Base-by-base conservation (phyloP, 2,888 invertebrate species). In the Deilephila elpenor region DNA sequence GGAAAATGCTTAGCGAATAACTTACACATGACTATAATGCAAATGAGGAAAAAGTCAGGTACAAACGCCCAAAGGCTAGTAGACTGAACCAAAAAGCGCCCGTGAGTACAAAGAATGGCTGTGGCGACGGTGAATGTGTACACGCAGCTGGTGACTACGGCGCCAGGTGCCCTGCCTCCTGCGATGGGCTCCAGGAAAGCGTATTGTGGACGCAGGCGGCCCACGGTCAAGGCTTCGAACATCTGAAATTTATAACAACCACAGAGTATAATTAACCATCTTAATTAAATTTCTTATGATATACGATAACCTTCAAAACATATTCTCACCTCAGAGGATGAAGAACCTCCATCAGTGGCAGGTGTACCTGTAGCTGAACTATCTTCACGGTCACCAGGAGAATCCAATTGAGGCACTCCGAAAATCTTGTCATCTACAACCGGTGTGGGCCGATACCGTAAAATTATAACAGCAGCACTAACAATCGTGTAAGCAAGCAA, bases 401-500 rank as follows among this genome's bases (percentile, higher is more conserved):
- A 95, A 72, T 95, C 95, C 75, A 95, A 83, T 62, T 95, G 95
- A 71, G 95, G 95, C 14, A 86, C 79, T 19, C 90, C 91, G 73
- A 94, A 92, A 75, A 90, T 87, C 75, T 94, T 94, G 72, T 95
- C 95, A 34, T 95, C 95, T 56, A 91, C 86, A 1, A 93, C 83
- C 0, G 95, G 92, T 25, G 95, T 87, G 0, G 97, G 97, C 5
- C 97, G 95, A 78, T 98, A 98, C 70, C 98, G 95, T 73, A 98
- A 92, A 71, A 98, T 97, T 73, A 99, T 98, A 7, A 98, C 98
- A 76, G 97, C 97, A 19, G 98, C 98, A 78, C 98, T 98, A 4
- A 99, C 98, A 77, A 98, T 98, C 2, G 98, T 98, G 87, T 98
- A 98, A 0, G 98, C 98, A 81, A 98, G 89, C 71, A 98, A 93